phyloP scores from a whole-genome alignment of 2,888 invertebrate species.

The Orthosia cruda region DNA sequence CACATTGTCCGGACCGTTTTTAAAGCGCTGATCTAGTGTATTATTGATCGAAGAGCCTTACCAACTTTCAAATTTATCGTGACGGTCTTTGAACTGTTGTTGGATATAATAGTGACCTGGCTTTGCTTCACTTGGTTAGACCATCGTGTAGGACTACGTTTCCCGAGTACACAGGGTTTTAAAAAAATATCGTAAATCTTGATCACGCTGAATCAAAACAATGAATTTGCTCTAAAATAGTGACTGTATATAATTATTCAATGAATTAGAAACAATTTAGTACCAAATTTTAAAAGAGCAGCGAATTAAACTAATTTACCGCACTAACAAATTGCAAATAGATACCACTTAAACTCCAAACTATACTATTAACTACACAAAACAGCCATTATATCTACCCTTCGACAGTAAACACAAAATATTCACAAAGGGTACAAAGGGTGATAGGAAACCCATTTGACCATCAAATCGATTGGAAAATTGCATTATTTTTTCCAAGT shows the following conservation, averaged over 20 bases:
- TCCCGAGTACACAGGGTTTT: no score
- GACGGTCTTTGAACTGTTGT: no score
- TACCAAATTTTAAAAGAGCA: not conserved
- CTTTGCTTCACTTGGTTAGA: no score
- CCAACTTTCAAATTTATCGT: no score
- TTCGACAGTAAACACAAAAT: constrained; percentile 24
- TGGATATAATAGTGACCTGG: no score
- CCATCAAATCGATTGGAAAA: constrained; percentile 65
- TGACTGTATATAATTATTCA: not conserved
- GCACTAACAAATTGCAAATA: constrained; percentile 8
- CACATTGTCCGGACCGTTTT: no score
- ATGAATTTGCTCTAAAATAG: no score
- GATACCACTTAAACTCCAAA: constrained; percentile 27
- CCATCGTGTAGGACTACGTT: no score
- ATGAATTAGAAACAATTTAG: not conserved
- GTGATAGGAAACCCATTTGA: constrained; percentile 55
- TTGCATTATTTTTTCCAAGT: constrained; percentile 67
- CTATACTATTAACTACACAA: constrained; percentile 18
- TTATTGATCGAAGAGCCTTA: no score
- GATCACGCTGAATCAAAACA: no score
- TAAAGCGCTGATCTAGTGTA: no score
- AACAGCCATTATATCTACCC: constrained; percentile 37
- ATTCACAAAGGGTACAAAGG: constrained; percentile 18
- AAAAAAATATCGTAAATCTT: no score
- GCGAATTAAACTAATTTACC: not conserved